Evolutionary conservation across 1,140 invertebrate species (phyloP), one percentile per base, ranked within the genome.

Genomic region (Zaprionus tsacasi): DNA sequence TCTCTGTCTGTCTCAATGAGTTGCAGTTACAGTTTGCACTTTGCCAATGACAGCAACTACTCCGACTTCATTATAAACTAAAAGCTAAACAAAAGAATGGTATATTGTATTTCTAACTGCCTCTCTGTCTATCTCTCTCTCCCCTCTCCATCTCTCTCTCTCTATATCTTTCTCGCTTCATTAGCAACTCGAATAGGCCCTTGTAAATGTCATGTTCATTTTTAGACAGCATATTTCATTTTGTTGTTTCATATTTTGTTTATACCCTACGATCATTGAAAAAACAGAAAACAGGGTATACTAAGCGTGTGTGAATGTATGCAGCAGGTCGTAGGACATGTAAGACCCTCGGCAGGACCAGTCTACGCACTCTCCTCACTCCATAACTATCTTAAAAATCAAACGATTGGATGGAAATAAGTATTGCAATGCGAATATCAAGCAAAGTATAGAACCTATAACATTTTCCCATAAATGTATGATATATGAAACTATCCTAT

Each of bases 171-270:
- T 43, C 5, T 30, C n/a, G 43, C 66, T 78, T 87, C 77, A 88
- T 87, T 87, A 86, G 71, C 63, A 17, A 56, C 67, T 68, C 76
- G 54, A 78, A 50, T 6, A 1, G n/a, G 17, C 33, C 33, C 33
- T 35, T 45, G 36, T 17, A 60, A 61, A 79, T 83, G 85, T 88
- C 83, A 72, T 80, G 83, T 88, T 67, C 77, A 78, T 83, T 87
- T 80, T 63, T 33, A 40, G 52, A 43, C 55, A 73, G 80, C 82
- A 81, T 87, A 71, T 64, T 78, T 82, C 77, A 80, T 75, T 66
- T 71, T 79, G n/a, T 45, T 45, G 40, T 45, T 55, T 65, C 73
- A 10, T 50, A 50, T 61, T 76, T 81, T 58, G 40, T 48, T 82
- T 30, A 30, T 30, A 30, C 27, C 27, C 3, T 30, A 1, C 0